Percentiles rank a stretch among this genome's conserved stretches.
Conservation (phyloP, 2,797 vertebrate genomes). For the Dicrostonyx torquatus region DNA sequence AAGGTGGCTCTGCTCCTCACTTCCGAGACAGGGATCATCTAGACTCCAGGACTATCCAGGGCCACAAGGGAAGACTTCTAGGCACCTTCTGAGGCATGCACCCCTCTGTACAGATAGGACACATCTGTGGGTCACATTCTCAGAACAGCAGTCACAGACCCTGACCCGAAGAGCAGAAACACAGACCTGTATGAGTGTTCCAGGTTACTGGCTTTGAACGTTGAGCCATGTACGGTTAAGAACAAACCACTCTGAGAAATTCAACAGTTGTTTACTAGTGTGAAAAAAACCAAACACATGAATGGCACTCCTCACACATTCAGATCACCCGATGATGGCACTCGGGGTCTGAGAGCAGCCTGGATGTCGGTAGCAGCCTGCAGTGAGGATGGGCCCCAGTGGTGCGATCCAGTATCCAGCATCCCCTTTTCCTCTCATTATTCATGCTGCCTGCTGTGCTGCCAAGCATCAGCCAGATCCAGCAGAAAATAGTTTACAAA, state of each 20-base stretch:
- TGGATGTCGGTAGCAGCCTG: constrained; percentile 9
- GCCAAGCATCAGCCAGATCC: background rate
- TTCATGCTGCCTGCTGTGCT: background rate
- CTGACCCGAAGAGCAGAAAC: background rate
- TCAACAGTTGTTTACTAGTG: constrained; percentile 48
- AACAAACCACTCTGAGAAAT: constrained; percentile 35
- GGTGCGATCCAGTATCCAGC: background rate
- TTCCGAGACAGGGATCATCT: background rate
- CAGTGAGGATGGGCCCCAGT: background rate
- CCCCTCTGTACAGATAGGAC: background rate
- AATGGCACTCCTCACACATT: constrained; percentile 42
- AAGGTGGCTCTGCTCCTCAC: background rate
- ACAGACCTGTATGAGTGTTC: background rate
- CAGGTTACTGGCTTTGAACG: background rate
- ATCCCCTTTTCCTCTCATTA: constrained; percentile 17
- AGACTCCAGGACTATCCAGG: background rate
- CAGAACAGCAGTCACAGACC: background rate
- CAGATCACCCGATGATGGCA: constrained; percentile 12
- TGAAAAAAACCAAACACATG: constrained; percentile 2
- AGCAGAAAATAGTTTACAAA: constrained; percentile 62
- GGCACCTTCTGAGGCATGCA: background rate
- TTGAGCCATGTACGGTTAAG: background rate
- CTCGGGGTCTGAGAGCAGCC: constrained; percentile 11
- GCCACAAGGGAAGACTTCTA: background rate
- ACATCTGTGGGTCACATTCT: background rate